Evolutionary conservation across 2,888 invertebrate species (phyloP).

Genomic region (Cenopis cana): DNA sequence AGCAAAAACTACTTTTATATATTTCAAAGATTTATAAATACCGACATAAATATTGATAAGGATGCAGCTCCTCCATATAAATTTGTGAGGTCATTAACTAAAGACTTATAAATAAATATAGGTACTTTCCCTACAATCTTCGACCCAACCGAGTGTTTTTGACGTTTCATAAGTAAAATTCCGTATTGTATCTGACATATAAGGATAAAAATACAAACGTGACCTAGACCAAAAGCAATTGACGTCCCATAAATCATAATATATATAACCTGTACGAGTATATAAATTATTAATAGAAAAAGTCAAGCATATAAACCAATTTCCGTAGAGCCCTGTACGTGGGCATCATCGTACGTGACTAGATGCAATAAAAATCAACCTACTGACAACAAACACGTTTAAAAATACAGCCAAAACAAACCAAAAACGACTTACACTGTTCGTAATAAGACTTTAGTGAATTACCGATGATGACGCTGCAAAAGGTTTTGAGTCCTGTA

Average conservation of each 20-base stretch:
- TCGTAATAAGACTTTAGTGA: conserved; percentile 1
- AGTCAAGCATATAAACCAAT: conserved; percentile 25
- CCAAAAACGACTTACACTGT: not conserved
- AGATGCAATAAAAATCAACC: conserved; percentile 36
- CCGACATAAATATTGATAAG: too few relatives aligned
- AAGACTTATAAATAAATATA: too few relatives aligned
- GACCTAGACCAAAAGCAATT: not conserved
- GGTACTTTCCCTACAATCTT: too few relatives aligned
- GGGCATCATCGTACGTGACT: conserved; percentile 35
- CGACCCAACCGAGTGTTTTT: too few relatives aligned
- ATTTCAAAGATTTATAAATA: too few relatives aligned
- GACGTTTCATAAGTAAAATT: too few relatives aligned
- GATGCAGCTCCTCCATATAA: too few relatives aligned
- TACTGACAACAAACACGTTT: conserved; percentile 9
- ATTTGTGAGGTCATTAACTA: too few relatives aligned
- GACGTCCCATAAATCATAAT: not conserved
- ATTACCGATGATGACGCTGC: not conserved
- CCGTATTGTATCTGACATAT: too few relatives aligned
- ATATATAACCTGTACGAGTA: conserved; percentile 7
- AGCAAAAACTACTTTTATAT: too few relatives aligned
- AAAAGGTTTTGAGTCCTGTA: not conserved
- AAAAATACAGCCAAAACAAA: not conserved
- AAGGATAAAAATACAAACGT: too few relatives aligned
- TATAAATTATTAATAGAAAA: conserved; percentile 32
- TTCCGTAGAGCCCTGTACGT: conserved; percentile 13